These are phyloP conservation scores for Leucophenga maculata DNA, from an alignment of 2,888 invertebrate genomes.

Conservation along the genomic window DNA sequence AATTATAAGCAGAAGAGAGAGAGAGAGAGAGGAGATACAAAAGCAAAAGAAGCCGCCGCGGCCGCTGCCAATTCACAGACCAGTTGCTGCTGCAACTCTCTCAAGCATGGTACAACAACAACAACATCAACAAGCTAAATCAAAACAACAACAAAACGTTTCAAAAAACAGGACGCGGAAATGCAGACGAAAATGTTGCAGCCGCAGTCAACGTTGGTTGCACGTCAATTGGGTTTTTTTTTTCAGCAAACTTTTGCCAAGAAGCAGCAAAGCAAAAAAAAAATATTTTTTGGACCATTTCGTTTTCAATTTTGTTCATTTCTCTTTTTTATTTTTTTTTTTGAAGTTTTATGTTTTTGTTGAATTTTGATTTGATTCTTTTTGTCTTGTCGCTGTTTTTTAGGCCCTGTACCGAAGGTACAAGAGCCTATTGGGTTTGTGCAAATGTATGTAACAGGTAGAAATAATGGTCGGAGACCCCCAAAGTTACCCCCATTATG, in stretches of 20 bases:
- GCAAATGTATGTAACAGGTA: too few species aligned
- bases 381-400: conserved; percentile 21
- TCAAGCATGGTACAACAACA: conserved; percentile 12
- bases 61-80: too few species aligned
- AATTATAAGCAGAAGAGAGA: conserved; percentile 38
- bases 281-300: conserved; percentile 45
- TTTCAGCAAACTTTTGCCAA: neutral
- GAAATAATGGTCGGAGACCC: too few species aligned
- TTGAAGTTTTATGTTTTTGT: too few species aligned
- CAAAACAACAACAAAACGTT: conserved; percentile 31
- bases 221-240: neutral
- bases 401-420: too few species aligned
- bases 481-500: too few species aligned
- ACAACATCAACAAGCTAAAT: conserved; percentile 13
- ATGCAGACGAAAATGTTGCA: neutral
- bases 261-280: conserved; percentile 32
- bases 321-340: too few species aligned
- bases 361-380: conserved; percentile 53
- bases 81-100: too few species aligned
- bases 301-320: conserved; percentile 36
- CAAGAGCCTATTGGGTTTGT: too few species aligned
- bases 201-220: too few species aligned
- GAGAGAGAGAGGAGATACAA: conserved; percentile 35
- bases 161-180: conserved; percentile 11
- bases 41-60: neutral